These are phyloP conservation scores for Heliothis virescens DNA, from an alignment of 1,140 invertebrate genomes.

Conservation along the genomic window DNA sequence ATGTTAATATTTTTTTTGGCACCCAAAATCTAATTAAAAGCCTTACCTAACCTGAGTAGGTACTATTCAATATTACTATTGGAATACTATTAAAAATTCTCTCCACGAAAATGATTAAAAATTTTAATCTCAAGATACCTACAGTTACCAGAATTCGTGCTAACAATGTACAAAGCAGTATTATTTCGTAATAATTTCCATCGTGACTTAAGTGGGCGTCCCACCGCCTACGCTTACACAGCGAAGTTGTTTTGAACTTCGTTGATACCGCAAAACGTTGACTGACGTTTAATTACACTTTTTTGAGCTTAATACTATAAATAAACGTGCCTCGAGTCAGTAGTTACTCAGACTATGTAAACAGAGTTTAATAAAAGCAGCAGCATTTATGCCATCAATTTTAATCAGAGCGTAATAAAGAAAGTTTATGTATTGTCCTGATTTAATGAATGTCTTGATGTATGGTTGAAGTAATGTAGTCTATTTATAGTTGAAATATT, in stretches of 20 bases:
- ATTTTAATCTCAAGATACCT: too few species aligned
- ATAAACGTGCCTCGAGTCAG: conserved; percentile 7
- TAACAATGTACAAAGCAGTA: neutral
- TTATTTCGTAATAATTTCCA: conserved; percentile 4
- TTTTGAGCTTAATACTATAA: conserved; percentile 22
- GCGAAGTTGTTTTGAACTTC: conserved; percentile 2
- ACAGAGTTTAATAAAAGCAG: conserved; percentile 8
- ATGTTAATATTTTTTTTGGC: too few species aligned
- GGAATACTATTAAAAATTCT: too few species aligned
- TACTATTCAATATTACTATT: too few species aligned
- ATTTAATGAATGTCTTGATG: neutral
- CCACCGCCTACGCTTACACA: neutral
- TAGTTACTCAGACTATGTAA: neutral
- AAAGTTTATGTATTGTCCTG: neutral
- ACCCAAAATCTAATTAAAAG: too few species aligned
- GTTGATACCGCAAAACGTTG: conserved; percentile 10
- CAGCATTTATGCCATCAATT: neutral
- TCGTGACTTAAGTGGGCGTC: neutral
- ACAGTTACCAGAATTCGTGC: too few species aligned
- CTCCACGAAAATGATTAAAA: too few species aligned
- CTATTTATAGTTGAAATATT: too few species aligned
- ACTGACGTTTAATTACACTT: conserved; percentile 40
- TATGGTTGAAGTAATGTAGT: too few species aligned
- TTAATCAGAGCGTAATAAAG: conserved; percentile 9
- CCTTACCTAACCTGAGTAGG: too few species aligned